Evolutionary conservation across 2,797 vertebrate genomes (phyloP).

Genomic region (Eremophila alpestris): DNA sequence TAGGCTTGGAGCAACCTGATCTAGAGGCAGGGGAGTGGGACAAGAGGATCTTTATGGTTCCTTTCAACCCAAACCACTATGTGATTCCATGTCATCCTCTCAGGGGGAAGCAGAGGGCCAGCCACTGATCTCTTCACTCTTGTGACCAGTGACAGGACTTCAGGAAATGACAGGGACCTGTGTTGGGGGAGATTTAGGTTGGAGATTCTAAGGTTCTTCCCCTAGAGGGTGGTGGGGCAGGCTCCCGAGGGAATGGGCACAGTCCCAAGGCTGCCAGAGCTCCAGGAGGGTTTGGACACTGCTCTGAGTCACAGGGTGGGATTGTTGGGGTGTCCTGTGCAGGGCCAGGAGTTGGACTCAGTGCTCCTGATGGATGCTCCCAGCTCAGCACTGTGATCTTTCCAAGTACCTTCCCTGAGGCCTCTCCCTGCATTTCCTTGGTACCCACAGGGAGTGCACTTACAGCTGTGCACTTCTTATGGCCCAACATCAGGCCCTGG

Average conservation of each 20-base stretch:
- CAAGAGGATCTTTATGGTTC: background rate
- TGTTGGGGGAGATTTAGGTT: background rate
- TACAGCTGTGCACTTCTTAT: rapidly evolving
- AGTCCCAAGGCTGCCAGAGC: background rate
- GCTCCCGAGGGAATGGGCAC: background rate
- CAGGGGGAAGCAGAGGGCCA: background rate
- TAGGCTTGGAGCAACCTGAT: background rate
- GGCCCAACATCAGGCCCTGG: background rate
- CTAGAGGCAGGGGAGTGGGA: background rate
- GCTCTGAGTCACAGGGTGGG: background rate
- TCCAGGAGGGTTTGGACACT: rapidly evolving
- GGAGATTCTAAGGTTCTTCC: background rate
- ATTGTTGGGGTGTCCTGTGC: background rate
- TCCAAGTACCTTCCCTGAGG: background rate
- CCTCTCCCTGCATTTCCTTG: background rate
- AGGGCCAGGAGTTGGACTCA: background rate
- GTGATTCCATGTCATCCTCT: background rate
- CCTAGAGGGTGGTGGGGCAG: background rate
- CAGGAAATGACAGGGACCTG: background rate
- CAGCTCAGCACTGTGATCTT: background rate
- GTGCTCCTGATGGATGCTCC: background rate
- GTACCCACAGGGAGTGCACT: background rate
- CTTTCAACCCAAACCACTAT: background rate
- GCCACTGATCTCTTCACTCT: background rate
- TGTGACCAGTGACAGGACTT: rapidly evolving